Conservation (phyloP, 2,888 invertebrate genomes). For the Coremacera marginata region DNA sequence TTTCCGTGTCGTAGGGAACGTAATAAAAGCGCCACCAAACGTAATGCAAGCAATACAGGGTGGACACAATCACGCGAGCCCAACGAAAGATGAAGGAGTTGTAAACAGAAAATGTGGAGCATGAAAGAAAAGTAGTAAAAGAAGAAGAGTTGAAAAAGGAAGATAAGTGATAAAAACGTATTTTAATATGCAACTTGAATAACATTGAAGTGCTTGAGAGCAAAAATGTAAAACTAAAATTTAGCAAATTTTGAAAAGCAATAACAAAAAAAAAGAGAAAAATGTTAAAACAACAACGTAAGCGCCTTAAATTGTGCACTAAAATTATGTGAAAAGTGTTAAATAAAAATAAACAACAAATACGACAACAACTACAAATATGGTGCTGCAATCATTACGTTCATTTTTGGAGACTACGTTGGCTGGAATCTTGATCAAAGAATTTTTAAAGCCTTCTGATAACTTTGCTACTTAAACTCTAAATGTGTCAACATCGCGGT, state of each 20-base stretch:
- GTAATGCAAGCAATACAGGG: background rate
- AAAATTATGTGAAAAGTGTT: slow-evolving; percentile 14
- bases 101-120: slow-evolving; percentile 52
- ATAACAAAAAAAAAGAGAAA: slow-evolving; percentile 28
- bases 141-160: slow-evolving; percentile 43
- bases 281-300: slow-evolving; percentile 33
- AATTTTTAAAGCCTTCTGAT: no score
- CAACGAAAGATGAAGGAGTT: slow-evolving; percentile 44
- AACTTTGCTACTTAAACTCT: no score
- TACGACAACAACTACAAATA: slow-evolving; percentile 32
- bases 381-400: background rate
- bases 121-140: slow-evolving; percentile 48
- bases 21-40: slow-evolving; percentile 1
- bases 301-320: slow-evolving; percentile 32
- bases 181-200: slow-evolving; percentile 36
- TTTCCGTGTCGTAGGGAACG: slow-evolving; percentile 25
- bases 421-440: no score
- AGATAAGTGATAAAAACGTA: slow-evolving; percentile 44
- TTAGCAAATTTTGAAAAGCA: slow-evolving; percentile 12
- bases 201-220: slow-evolving; percentile 28
- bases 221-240: slow-evolving; percentile 41
- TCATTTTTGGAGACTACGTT: background rate
- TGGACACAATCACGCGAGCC: background rate
- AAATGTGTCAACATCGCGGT: no score
- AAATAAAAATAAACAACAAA: background rate